Evolutionary conservation across 2,888 invertebrate species (phyloP).

Genomic region (Pasiphila rectangulata): DNA sequence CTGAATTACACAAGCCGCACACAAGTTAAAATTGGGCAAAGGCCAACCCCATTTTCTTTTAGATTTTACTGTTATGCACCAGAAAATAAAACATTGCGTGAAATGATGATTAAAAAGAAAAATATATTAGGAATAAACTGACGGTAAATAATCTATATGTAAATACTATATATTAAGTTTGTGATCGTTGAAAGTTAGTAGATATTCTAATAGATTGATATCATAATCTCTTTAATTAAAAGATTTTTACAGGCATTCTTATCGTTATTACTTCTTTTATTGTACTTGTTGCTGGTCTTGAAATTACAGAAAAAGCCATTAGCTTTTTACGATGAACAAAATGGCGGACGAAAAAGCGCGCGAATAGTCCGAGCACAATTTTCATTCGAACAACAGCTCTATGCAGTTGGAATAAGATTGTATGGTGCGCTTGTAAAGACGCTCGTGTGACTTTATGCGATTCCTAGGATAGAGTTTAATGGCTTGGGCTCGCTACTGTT

Average conservation of each 20-base stretch:
- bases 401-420: constrained; percentile 38
- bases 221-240: background rate
- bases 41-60: too few relatives aligned
- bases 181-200: background rate
- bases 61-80: too few relatives aligned
- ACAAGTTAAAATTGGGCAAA: too few relatives aligned
- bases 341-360: constrained; percentile 60
- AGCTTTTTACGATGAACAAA: constrained; percentile 75
- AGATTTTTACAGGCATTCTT: constrained; percentile 33
- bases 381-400: constrained; percentile 43
- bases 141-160: too few relatives aligned
- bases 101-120: too few relatives aligned
- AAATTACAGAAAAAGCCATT: constrained; percentile 66
- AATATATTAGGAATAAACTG: too few relatives aligned
- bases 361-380: constrained; percentile 35
- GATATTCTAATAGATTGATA: background rate
- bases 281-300: constrained; percentile 69
- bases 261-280: constrained; percentile 67
- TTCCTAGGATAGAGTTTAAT: constrained; percentile 74
- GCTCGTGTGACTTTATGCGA: constrained; percentile 50
- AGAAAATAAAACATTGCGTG: too few relatives aligned
- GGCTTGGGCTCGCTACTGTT: constrained; percentile 58
- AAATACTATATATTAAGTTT: too few relatives aligned
- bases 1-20: too few relatives aligned
- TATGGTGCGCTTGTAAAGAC: constrained; percentile 31